Base-by-base conservation (phyloP, 1,140 invertebrate species). In the Bacillus rossius region DNA sequence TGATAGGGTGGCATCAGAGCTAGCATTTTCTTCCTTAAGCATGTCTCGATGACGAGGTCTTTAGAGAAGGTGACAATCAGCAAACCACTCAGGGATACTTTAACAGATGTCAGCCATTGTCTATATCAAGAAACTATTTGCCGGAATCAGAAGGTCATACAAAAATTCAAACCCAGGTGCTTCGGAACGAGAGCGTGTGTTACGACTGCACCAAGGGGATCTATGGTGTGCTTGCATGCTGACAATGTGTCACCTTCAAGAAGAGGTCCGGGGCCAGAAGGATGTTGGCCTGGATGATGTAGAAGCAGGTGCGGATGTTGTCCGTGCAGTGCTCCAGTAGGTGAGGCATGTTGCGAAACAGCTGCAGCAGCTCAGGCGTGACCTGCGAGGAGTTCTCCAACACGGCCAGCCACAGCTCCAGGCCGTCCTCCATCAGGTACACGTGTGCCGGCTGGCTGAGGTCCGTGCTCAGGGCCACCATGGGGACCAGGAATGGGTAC, bases 341-440 rank as follows among this genome's bases (percentile, higher is more conserved):
- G 20, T 83, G 78, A 48, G 86, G 80, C 71, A 96, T 81, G 72
- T 92, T 91, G 57, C 80, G 77, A 64, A 88, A 87, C 13, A 96
- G 75, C 59, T 84, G 78, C 64, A 95, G 74, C 38, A 94, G 77
- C 50, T 82, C 79, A 14, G 78, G 76, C 0, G 77, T 81, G 34
- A 83, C 73, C 0, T 71, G 67, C 0, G 86, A 78, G 1, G 87
- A 80, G 67, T 91, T 88, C 69, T 94, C 86, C 51, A 98, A 74
- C 13, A 93, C 81, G 3, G 86, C 84, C 49, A 87, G 76, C 93
- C 94, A 97, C 51, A 98, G 79, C 64, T 92, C 88, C 29, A 98
- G 77, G 0, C 91, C 93, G 75, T 98, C 94, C 74, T 97, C 94
- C 61, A 95, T 74, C 41, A 96, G 79, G 75, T 96, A 96, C 38